These are phyloP conservation scores for Cataglyphis cursor DNA, from an alignment of 2,888 invertebrate genomes.

Conservation along the genomic window DNA sequence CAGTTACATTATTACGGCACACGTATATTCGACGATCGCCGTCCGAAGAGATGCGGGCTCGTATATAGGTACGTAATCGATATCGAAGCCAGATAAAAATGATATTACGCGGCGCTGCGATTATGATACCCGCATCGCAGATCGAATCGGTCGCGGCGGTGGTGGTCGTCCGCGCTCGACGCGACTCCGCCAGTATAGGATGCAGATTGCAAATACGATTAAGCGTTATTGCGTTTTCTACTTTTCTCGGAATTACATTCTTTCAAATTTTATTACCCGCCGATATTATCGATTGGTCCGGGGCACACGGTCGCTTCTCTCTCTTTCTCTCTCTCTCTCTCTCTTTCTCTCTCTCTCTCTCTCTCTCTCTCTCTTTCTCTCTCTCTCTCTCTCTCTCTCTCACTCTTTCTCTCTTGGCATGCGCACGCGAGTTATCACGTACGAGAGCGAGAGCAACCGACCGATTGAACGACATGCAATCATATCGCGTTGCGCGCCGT, in stretches of 20 bases:
- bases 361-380: not conserved
- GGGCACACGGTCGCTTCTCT: constrained; percentile 10
- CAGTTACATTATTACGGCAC: constrained; percentile 48
- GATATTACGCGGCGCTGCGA: constrained; percentile 50
- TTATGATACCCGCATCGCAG: constrained; percentile 54
- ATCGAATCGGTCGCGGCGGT: constrained; percentile 38
- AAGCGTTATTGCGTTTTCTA: constrained; percentile 56
- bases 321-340: no score
- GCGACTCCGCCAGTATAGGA: constrained; percentile 36
- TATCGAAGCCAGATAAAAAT: constrained; percentile 55
- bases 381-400: not conserved
- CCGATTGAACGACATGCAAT: constrained; percentile 42
- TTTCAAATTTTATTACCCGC: constrained; percentile 56
- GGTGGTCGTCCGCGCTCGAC: constrained; percentile 15
- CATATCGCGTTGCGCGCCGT: constrained; percentile 21
- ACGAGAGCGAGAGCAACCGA: not conserved
- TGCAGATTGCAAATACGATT: constrained; percentile 56
- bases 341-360: not conserved
- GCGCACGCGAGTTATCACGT: constrained; percentile 55
- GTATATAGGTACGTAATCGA: constrained; percentile 39
- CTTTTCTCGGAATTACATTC: constrained; percentile 56
- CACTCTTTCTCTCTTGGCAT: constrained; percentile 54
- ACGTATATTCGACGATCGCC: constrained; percentile 27
- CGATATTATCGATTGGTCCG: constrained; percentile 50
- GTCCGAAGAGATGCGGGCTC: constrained; percentile 34